phyloP scores from a whole-genome alignment of 2,113 vertebrate species.

The Helogale parvula region DNA sequence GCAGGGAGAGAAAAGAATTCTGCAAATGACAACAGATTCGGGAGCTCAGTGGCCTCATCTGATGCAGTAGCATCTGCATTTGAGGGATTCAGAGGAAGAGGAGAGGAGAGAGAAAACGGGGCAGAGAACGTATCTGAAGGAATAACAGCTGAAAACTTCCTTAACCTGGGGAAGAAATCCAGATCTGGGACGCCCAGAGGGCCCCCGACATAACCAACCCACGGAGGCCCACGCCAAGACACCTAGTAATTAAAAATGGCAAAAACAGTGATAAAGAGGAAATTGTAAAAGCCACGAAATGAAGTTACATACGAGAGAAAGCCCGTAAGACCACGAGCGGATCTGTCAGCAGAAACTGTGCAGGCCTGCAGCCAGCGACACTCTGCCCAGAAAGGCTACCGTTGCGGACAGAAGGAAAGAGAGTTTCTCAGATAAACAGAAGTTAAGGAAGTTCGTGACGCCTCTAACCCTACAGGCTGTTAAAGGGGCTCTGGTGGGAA shows the following conservation, averaged over 20 bases:
- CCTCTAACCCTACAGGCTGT: background rate
- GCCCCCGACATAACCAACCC: background rate
- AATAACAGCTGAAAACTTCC: background rate
- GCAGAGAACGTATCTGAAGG: background rate
- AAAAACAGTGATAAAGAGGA: background rate
- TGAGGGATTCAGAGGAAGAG: background rate
- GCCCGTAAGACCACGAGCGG: background rate
- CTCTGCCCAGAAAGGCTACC: background rate
- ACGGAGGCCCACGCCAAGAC: background rate
- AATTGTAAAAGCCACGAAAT: background rate
- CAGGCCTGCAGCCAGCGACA: background rate
- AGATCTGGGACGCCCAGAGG: background rate
- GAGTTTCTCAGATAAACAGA: background rate
- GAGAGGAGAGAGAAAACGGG: background rate
- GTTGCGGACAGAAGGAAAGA: background rate
- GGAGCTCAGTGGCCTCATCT: no score
- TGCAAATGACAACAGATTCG: no score
- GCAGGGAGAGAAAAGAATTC: no score
- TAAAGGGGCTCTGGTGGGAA: background rate
- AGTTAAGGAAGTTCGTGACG: background rate
- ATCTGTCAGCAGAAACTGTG: background rate
- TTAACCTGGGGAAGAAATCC: background rate
- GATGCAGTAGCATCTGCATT: background rate
- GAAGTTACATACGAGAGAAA: background rate
- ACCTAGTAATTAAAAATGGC: background rate